These are phyloP conservation scores for Bicyclus anynana DNA, from an alignment of 1,140 invertebrate genomes.

Conservation along the genomic window DNA sequence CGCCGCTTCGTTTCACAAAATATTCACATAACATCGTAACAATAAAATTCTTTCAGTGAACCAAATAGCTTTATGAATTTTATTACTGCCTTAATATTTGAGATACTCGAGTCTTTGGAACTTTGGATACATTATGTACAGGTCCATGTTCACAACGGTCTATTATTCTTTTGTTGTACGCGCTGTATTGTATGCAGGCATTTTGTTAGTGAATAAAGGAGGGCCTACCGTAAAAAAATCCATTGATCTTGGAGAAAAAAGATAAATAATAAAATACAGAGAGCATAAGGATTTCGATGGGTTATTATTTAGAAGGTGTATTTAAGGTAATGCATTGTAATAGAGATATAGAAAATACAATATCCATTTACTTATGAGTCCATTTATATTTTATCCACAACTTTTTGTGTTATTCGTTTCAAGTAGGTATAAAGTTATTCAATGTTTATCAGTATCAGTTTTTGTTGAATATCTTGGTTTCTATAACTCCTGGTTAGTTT, in stretches of 20 bases:
- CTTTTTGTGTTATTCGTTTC: too few relatives aligned
- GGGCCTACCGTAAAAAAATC: background rate
- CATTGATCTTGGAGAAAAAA: background rate
- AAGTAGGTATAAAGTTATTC: too few relatives aligned
- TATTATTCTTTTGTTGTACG: slow-evolving; percentile 2
- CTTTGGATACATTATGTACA: background rate
- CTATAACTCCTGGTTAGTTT: too few relatives aligned
- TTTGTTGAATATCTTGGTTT: too few relatives aligned
- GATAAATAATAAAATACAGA: background rate
- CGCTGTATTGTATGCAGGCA: background rate
- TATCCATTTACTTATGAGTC: too few relatives aligned
- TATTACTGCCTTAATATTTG: background rate
- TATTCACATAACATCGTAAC: background rate
- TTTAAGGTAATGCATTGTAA: background rate
- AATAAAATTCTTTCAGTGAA: background rate
- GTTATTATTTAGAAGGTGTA: background rate
- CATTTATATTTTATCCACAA: too few relatives aligned
- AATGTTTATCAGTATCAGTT: too few relatives aligned
- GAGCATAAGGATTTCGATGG: background rate
- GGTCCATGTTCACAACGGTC: background rate
- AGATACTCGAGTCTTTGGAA: slow-evolving; percentile 2
- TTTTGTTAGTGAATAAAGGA: slow-evolving; percentile 5
- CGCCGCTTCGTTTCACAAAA: background rate
- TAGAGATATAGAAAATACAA: background rate
- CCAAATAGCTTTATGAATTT: background rate